Conservation (phyloP, 2,888 invertebrate genomes). For the Pediacus dermestoides region DNA sequence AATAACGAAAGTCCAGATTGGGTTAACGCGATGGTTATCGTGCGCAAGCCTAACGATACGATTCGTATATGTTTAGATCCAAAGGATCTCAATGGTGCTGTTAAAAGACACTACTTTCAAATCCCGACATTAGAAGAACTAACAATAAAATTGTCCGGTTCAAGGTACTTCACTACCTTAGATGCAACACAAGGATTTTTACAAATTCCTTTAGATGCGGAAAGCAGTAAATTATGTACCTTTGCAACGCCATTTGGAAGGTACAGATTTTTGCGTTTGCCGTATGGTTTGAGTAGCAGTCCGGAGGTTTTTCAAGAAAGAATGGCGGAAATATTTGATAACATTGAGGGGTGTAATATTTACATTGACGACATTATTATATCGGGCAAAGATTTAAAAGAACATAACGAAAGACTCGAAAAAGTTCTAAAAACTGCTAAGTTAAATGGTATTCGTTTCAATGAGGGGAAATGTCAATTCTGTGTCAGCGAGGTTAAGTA, state of each 20-base stretch:
- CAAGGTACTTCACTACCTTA: constrained; percentile 16
- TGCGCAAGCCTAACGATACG: constrained; percentile 20
- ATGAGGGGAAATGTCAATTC: no score
- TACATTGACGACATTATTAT: no score
- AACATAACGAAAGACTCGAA: no score
- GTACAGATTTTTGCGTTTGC: constrained; percentile 4
- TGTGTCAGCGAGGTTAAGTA: no score
- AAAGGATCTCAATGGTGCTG: constrained; percentile 18
- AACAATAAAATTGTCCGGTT: constrained; percentile 15
- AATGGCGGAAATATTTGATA: no score
- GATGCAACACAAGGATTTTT: constrained; percentile 16
- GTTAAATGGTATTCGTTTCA: no score
- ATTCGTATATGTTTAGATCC: constrained; percentile 27
- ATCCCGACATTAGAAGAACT: no score
- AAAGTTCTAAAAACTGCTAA: no score
- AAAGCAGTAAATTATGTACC: constrained; percentile 11
- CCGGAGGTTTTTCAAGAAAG: constrained; percentile 13
- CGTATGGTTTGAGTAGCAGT: constrained; percentile 9
- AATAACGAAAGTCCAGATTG: constrained; percentile 23
- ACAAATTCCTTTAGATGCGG: constrained; percentile 19
- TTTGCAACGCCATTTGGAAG: constrained; percentile 10
- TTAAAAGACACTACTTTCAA: constrained; percentile 16
- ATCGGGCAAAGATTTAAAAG: no score
- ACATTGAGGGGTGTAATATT: no score
- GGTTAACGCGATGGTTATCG: constrained; percentile 24